Conservation (phyloP, 2,888 invertebrate genomes). For the Dicranocentrus wangi region DNA sequence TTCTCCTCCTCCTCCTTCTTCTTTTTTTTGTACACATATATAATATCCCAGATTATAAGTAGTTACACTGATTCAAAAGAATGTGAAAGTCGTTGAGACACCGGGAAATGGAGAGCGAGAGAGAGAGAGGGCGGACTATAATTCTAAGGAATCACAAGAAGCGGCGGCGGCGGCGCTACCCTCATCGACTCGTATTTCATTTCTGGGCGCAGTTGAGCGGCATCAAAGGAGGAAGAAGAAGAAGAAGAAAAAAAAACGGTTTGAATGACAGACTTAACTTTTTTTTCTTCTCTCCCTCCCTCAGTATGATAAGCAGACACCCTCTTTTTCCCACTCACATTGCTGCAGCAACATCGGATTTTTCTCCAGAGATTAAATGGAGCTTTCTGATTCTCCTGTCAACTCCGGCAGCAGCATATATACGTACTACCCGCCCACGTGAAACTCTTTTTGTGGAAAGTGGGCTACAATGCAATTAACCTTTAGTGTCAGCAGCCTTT, state of each 20-base stretch:
- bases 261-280: background rate
- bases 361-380: no score
- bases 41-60: slow-evolving; percentile 40
- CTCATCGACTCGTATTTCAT: no score
- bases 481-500: no score
- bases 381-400: no score
- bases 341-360: slow-evolving; percentile 6
- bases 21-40: slow-evolving; percentile 7
- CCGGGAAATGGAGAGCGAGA: background rate
- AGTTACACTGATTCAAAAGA: slow-evolving; percentile 29
- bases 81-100: slow-evolving; percentile 20
- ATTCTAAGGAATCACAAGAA: slow-evolving; percentile 18
- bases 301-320: background rate
- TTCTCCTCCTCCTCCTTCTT: background rate
- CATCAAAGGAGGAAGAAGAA: no score
- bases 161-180: no score
- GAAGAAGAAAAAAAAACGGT: no score
- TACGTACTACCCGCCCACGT: no score
- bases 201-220: no score
- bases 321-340: slow-evolving; percentile 14
- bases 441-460: no score
- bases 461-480: no score
- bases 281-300: background rate
- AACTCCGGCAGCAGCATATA: no score
- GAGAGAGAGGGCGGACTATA: slow-evolving; percentile 14